phyloP scores from a whole-genome alignment of 2,113 vertebrate genomes.

The Aldabrachelys gigantea region DNA sequence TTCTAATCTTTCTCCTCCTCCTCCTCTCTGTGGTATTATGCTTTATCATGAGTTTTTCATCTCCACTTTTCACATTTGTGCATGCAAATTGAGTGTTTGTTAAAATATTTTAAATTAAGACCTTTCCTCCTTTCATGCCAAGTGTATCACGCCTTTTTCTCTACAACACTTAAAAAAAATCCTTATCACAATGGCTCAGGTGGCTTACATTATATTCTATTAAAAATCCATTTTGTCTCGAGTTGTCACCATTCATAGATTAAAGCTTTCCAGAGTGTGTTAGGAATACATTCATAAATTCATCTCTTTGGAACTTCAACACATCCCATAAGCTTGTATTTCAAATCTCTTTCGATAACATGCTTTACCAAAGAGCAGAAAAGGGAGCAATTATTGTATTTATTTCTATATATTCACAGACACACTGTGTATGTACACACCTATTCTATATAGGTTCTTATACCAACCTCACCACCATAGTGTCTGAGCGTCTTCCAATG shows the following conservation, averaged over 20 bases:
- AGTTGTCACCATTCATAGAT: conserved; percentile 76
- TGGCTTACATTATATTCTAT: conserved; percentile 75
- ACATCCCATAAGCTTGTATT: conserved; percentile 49
- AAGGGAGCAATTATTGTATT: conserved; percentile 43
- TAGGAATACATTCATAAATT: conserved; percentile 73
- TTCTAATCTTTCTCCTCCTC: conserved; percentile 27
- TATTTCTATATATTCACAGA: background rate
- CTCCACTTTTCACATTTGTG: conserved; percentile 50
- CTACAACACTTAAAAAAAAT: conserved; percentile 36
- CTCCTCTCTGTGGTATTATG: background rate
- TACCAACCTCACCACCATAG: background rate
- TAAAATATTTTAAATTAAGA: conserved; percentile 75
- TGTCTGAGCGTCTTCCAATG: background rate
- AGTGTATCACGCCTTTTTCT: conserved; percentile 51
- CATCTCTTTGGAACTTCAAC: conserved; percentile 58
- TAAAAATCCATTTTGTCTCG: conserved; percentile 74
- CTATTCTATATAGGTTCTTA: background rate
- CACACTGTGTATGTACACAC: background rate
- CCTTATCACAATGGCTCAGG: conserved; percentile 79
- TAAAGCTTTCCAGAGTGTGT: conserved; percentile 64
- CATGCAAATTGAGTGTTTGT: conserved; percentile 58
- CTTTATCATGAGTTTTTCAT: conserved; percentile 11
- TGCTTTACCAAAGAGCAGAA: conserved; percentile 49
- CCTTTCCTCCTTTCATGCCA: conserved; percentile 58
- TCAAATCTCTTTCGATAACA: conserved; percentile 69